These are phyloP conservation scores for Drosophila tropicalis DNA, from an alignment of 1,140 invertebrate species.

Conservation along the genomic window DNA sequence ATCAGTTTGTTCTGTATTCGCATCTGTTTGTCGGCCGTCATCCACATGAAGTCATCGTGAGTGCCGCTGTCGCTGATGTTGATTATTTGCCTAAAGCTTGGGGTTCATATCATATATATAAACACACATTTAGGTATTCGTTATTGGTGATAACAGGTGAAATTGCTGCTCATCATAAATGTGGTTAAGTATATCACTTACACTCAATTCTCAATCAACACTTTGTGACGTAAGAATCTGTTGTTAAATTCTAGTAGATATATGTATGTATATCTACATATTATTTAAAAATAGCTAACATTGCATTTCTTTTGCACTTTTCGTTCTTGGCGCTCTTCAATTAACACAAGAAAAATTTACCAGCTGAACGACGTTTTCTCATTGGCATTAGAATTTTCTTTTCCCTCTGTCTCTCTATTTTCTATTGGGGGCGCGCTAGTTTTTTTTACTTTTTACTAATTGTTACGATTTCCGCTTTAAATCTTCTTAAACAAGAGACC, in stretches of 20 bases:
- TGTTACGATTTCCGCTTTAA: conserved; percentile 67
- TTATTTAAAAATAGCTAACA: conserved; percentile 62
- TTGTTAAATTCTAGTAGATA: neutral
- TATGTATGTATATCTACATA: too few relatives aligned
- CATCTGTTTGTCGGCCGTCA: conserved; percentile 30
- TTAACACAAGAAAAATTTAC: conserved; percentile 51
- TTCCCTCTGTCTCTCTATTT: conserved; percentile 25
- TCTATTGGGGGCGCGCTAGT: conserved; percentile 58
- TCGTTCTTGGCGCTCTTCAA: conserved; percentile 49
- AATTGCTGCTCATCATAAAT: conserved; percentile 18
- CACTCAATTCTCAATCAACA: neutral
- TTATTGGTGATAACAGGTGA: conserved; percentile 33
- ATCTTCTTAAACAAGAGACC: neutral
- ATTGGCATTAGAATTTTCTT: conserved; percentile 40
- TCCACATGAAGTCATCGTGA: conserved; percentile 51
- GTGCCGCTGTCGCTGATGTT: neutral
- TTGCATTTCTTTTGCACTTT: conserved; percentile 59
- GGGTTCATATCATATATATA: neutral
- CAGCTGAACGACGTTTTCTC: conserved; percentile 52
- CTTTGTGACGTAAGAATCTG: conserved; percentile 39
- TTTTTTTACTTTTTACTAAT: conserved; percentile 65
- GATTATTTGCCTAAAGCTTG: neutral
- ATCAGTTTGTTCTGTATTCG: conserved; percentile 29
- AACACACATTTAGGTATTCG: conserved; percentile 3
- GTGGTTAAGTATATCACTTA: neutral